Conservation (phyloP, 2,113 vertebrate genomes). For the Salvelinus fontinalis region DNA sequence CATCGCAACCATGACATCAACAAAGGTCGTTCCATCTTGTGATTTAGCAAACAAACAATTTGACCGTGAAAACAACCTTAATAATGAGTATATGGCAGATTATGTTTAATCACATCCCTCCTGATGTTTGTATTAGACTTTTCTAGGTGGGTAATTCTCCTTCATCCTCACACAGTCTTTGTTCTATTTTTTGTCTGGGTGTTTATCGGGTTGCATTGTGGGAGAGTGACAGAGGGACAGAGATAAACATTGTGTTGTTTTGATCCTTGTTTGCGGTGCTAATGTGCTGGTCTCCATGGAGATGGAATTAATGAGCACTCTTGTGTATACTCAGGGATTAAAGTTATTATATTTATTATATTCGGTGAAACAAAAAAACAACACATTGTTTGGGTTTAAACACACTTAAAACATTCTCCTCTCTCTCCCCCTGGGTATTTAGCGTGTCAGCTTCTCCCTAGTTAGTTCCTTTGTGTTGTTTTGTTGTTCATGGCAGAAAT, state of each 20-base stretch:
- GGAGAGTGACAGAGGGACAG: slow-evolving; percentile 39
- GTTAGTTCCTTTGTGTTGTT: slow-evolving; percentile 13
- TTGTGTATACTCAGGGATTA: slow-evolving; percentile 43
- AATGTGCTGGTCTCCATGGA: slow-evolving; percentile 49
- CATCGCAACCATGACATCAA: no score
- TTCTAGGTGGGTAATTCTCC: slow-evolving; percentile 1
- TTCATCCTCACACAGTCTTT: slow-evolving; percentile 27
- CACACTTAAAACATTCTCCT: slow-evolving; percentile 27
- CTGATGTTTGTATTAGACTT: neutral
- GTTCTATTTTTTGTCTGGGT: slow-evolving; percentile 35
- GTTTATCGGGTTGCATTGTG: slow-evolving; percentile 49
- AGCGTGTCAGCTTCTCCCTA: neutral
- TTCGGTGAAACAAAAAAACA: slow-evolving; percentile 22
- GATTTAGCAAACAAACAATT: slow-evolving; percentile 15
- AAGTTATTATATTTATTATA: slow-evolving; percentile 34
- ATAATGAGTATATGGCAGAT: slow-evolving; percentile 12
- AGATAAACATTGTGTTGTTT: slow-evolving; percentile 52
- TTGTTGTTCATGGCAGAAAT: neutral
- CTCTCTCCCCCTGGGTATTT: slow-evolving; percentile 7
- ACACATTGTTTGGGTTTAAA: slow-evolving; percentile 13
- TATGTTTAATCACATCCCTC: neutral
- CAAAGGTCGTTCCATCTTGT: slow-evolving; percentile 5
- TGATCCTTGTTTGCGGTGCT: slow-evolving; percentile 47
- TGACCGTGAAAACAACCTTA: slow-evolving; percentile 26
- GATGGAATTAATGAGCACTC: slow-evolving; percentile 52